Evolutionary conservation across 1,140 invertebrate genomes (phyloP).

Genomic region (Ladona fulva): DNA sequence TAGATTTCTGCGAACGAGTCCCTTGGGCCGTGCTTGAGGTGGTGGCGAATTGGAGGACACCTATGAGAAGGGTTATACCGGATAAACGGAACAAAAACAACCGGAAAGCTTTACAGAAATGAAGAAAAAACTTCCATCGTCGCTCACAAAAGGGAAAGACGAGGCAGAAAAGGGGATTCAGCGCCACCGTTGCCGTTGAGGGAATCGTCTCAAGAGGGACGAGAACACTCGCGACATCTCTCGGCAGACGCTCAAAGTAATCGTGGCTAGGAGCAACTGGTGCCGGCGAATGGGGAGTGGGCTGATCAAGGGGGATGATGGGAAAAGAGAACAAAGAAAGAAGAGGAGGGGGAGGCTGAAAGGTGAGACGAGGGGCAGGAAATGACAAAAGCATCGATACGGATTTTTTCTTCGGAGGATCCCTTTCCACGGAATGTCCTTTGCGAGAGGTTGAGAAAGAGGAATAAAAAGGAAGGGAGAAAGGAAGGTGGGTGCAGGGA

Average conservation of each 20-base stretch:
- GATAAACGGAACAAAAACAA: no score
- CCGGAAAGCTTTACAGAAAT: no score
- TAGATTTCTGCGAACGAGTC: no score
- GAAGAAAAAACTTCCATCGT: no score
- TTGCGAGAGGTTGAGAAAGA: background rate
- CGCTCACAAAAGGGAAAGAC: background rate
- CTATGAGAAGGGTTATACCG: no score
- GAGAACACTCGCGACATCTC: background rate
- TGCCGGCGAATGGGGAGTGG: background rate
- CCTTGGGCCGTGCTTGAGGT: no score
- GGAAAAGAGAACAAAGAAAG: background rate
- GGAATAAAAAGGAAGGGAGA: background rate
- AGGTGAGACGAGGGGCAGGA: background rate
- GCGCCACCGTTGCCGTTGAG: background rate
- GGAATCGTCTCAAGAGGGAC: background rate
- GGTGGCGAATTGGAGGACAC: no score
- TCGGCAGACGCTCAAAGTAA: slow-evolving; percentile 3
- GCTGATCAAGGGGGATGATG: background rate
- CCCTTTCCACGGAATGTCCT: background rate
- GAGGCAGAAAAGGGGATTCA: background rate
- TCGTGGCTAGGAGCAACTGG: background rate
- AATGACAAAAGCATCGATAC: background rate
- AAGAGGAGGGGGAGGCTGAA: background rate
- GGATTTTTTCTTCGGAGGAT: background rate
- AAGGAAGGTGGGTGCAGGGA: background rate